A percentile compares a stretch with the other conserved stretches of the same genome.
phyloP scores from a whole-genome alignment of 2,888 invertebrate genomes.

The Lycophotia porphyrea region DNA sequence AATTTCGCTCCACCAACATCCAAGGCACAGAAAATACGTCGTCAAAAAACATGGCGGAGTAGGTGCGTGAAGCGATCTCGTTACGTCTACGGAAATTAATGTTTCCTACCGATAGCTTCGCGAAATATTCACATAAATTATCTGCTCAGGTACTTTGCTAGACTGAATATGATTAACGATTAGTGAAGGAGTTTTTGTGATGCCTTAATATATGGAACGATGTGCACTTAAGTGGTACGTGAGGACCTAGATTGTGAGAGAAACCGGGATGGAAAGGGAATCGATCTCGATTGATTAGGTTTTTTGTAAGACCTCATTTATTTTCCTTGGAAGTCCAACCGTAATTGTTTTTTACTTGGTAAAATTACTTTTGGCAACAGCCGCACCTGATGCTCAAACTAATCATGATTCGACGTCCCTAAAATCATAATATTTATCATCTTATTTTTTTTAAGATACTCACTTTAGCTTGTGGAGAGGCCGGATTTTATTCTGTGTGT shows the following conservation, averaged over 20 bases:
- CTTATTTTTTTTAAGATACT: background rate
- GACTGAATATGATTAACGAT: constrained; percentile 64
- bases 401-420: background rate
- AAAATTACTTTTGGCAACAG: background rate
- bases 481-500: background rate
- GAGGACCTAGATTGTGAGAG: constrained; percentile 22
- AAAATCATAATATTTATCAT: background rate
- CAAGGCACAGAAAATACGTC: constrained; percentile 50
- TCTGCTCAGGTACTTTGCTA: constrained; percentile 57
- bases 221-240: constrained; percentile 34
- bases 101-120: constrained; percentile 71
- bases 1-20: constrained; percentile 32
- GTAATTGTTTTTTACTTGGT: constrained; percentile 7
- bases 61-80: constrained; percentile 74
- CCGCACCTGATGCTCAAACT: constrained; percentile 2
- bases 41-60: constrained; percentile 61
- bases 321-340: background rate
- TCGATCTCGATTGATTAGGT: constrained; percentile 24
- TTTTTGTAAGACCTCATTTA: constrained; percentile 19
- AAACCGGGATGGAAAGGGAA: constrained; percentile 4
- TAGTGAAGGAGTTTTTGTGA: constrained; percentile 57
- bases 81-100: constrained; percentile 79
- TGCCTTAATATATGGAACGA: constrained; percentile 48
- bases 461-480: fast-evolving
- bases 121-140: constrained; percentile 70